Evolutionary conservation across 2,888 invertebrate genomes (phyloP).

Genomic region (Empis stercorea): DNA sequence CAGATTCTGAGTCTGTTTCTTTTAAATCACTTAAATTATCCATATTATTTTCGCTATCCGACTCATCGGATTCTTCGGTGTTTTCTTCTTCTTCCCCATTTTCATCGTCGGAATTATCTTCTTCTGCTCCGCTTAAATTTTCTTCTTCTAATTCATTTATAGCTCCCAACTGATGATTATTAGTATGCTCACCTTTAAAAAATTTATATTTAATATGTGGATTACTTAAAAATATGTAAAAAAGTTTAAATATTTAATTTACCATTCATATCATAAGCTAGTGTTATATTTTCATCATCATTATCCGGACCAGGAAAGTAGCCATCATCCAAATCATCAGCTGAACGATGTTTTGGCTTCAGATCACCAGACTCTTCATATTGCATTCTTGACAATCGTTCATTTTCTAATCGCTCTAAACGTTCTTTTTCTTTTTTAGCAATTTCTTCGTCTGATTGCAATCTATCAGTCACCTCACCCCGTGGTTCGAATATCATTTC

Average conservation of each 20-base stretch:
- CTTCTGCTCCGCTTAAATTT: slow-evolving; percentile 21
- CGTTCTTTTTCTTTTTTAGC: slow-evolving; percentile 65
- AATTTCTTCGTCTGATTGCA: slow-evolving; percentile 73
- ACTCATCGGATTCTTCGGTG: slow-evolving; percentile 20
- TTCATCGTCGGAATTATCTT: slow-evolving; percentile 14
- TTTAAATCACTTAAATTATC: slow-evolving; percentile 33
- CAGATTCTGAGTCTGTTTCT: slow-evolving; percentile 31
- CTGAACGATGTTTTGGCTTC: slow-evolving; percentile 51
- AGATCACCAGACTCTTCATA: slow-evolving; percentile 35
- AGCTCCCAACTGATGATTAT: slow-evolving; percentile 11
- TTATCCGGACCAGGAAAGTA: slow-evolving; percentile 46
- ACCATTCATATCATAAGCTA: slow-evolving; percentile 32
- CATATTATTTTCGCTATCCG: slow-evolving; percentile 27
- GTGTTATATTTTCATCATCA: slow-evolving; percentile 21
- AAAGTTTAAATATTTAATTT: no score
- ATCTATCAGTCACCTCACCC: slow-evolving; percentile 61
- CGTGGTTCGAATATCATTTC: slow-evolving; percentile 72
- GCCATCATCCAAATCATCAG: slow-evolving; percentile 80
- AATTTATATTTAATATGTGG: neutral
- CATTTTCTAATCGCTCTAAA: slow-evolving; percentile 64
- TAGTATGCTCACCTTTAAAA: neutral
- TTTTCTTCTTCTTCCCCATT: slow-evolving; percentile 27
- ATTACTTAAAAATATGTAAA: neutral
- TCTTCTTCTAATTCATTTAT: slow-evolving; percentile 19
- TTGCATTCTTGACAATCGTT: slow-evolving; percentile 66